Conservation (phyloP, 2,113 vertebrate genomes). For the Galemys pyrenaicus region DNA sequence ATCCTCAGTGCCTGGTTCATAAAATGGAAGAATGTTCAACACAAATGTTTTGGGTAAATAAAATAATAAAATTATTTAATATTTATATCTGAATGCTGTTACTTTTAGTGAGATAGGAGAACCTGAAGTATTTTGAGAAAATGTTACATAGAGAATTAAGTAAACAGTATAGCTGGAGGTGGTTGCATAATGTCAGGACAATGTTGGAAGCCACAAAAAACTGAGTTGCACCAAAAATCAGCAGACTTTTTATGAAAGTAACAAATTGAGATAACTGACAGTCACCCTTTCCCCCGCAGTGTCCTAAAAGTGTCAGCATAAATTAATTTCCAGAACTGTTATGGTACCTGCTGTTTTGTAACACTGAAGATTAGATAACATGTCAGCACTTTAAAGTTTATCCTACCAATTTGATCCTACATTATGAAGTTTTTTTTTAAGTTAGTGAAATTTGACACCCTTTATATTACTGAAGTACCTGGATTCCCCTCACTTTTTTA, state of each 20-base stretch:
- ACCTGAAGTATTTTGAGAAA: neutral
- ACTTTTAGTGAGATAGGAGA: conserved; percentile 26
- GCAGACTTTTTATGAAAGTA: conserved; percentile 44
- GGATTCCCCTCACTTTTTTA: neutral
- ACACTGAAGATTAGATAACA: neutral
- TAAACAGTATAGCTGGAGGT: neutral
- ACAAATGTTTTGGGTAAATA: neutral
- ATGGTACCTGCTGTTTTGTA: neutral
- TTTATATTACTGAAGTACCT: conserved; percentile 27
- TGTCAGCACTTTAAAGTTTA: conserved; percentile 29
- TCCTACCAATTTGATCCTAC: neutral
- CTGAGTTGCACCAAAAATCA: neutral
- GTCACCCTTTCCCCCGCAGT: neutral
- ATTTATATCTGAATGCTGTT: neutral
- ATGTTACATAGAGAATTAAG: neutral
- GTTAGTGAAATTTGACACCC: neutral
- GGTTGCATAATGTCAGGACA: neutral
- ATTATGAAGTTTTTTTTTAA: conserved; percentile 12
- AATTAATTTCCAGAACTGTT: neutral
- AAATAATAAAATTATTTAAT: neutral
- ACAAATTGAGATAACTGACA: conserved; percentile 30
- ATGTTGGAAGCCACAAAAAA: neutral
- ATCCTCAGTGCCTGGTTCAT: neutral
- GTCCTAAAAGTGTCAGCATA: conserved; percentile 21
- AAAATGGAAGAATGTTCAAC: neutral